Base-by-base conservation (phyloP, 1,140 invertebrate species). In the Agrilus planipennis region DNA sequence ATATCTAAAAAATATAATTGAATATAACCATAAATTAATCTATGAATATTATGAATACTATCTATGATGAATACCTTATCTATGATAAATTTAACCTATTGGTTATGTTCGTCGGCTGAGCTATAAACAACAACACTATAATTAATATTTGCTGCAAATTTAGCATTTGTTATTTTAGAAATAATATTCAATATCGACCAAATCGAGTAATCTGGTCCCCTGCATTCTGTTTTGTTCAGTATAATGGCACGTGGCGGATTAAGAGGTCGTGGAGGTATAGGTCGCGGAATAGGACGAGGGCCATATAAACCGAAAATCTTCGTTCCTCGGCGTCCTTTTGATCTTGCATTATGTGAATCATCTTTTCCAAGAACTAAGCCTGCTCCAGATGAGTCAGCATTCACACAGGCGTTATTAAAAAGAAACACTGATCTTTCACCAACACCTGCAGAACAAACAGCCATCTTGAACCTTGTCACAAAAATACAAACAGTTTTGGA, bases 401-500 rank as follows among this genome's bases (percentile, higher is more conserved):
- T 91, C 41, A 89, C 86, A 19, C 83, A 92, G 77, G 87, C 87
- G 1, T 65, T 96, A 7, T 62, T 95, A 11, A 95, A 95, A 62
- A 73, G 90, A 30, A 91, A 93, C 62, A 71, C 79, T 32, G 90
- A 96, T 54, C 69, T 97, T 22, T 89, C 85, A 35, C 91, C 92
- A 1, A 81, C 86, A 1, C 73, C 89, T 0, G 75, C 79, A 36
- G 92, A 97, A 55, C 88, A 94, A 67, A 81, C 87, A 2, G 78
- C 89, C 0, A 83, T 97, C 36, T 73, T 90, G 15, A 91, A 88
- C 64, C 70, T 97, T 4, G 89, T 96, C 23, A 92, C 88, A 9
- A 94, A 95, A 61, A 75, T 96, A 18, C 89, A 94, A 60, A 79
- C 77, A 23, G 88, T 95, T 25, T 67, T 97, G 27, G 92, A 96